Percentiles rank a stretch among this genome's conserved stretches.
Evolutionary conservation across 2,113 vertebrate species (phyloP).

Genomic region (Alexandromys fortis): DNA sequence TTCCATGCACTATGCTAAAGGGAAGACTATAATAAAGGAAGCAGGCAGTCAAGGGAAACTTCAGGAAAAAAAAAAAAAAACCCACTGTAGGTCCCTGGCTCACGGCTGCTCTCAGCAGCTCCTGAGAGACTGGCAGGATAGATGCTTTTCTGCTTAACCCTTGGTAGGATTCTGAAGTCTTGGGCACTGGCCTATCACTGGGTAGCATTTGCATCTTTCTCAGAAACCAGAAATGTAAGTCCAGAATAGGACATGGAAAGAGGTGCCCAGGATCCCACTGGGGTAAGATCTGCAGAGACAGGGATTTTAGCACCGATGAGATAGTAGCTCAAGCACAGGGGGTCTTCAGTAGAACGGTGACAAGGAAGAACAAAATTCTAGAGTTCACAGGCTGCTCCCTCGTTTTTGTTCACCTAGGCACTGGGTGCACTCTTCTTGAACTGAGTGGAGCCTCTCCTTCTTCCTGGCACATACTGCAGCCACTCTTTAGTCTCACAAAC

Average conservation of each 20-base stretch:
- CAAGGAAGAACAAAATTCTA: background rate
- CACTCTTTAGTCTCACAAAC: background rate
- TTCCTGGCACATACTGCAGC: fast-evolving
- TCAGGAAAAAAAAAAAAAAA: background rate
- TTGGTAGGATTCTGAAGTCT: background rate
- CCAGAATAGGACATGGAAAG: background rate
- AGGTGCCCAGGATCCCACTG: background rate
- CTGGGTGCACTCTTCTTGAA: background rate
- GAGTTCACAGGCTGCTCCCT: background rate
- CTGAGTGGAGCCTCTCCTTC: background rate
- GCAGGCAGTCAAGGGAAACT: background rate
- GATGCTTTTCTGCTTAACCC: too few relatives aligned
- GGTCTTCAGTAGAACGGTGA: background rate
- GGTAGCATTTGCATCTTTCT: background rate
- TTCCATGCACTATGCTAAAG: background rate
- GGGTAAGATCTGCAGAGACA: background rate
- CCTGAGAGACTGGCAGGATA: background rate
- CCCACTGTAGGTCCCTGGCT: too few relatives aligned
- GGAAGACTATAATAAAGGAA: too few relatives aligned
- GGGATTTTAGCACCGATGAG: background rate
- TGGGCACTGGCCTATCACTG: background rate
- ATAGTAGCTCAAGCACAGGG: too few relatives aligned
- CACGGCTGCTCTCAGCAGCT: background rate
- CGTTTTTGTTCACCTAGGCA: background rate
- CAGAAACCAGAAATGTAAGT: background rate